A percentile compares a stretch with the other conserved stretches of the same genome.
phyloP scores from a whole-genome alignment of 2,888 invertebrate genomes.

The Fabriciana adippe region DNA sequence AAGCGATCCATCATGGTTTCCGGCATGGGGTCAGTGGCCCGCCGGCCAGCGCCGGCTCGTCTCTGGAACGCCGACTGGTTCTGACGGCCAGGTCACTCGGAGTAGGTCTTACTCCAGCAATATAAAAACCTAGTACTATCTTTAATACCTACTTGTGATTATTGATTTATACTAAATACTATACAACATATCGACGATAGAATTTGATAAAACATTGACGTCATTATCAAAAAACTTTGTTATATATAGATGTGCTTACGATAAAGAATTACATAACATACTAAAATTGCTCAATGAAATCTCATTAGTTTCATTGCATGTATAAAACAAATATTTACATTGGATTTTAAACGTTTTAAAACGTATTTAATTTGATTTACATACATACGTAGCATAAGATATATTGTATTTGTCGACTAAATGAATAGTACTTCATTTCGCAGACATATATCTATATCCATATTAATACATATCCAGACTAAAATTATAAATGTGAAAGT shows the following conservation, averaged over 20 bases:
- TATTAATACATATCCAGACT: too few species aligned
- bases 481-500: too few species aligned
- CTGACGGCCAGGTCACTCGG: conserved; percentile 48
- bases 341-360: too few species aligned
- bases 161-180: too few species aligned
- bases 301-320: not conserved
- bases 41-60: conserved; percentile 49
- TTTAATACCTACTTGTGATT: too few species aligned
- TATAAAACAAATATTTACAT: not conserved
- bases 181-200: not conserved
- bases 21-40: conserved; percentile 57
- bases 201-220: conserved; percentile 3
- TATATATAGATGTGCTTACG: conserved; percentile 3
- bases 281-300: conserved; percentile 4
- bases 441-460: too few species aligned
- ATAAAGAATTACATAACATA: conserved; percentile 1
- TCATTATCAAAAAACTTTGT: not conserved
- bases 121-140: not conserved
- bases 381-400: too few species aligned
- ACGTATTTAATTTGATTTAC: too few species aligned
- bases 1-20: conserved; percentile 40
- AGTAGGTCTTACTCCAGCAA: conserved; percentile 11
- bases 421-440: too few species aligned
- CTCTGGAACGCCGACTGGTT: conserved; percentile 54
- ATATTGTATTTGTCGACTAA: too few species aligned